These are phyloP conservation scores for Cydia strobilella DNA, from an alignment of 1,140 invertebrate species.

Conservation along the genomic window DNA sequence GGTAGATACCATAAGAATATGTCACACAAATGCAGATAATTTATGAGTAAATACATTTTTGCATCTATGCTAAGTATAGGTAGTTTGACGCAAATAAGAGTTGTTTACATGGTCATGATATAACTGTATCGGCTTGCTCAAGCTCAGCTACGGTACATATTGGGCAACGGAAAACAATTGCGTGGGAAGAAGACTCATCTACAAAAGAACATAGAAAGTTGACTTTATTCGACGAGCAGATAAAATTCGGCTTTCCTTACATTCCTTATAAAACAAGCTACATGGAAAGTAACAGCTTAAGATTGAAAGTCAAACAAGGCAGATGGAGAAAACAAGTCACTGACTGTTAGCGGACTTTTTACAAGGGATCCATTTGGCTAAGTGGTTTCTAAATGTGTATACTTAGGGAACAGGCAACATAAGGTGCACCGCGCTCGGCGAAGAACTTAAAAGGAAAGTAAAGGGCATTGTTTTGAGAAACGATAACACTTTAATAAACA, in stretches of 20 bases:
- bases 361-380: constrained; percentile 26
- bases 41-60: not conserved
- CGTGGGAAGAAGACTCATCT: constrained; percentile 56
- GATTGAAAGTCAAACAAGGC: constrained; percentile 15
- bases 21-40: not conserved
- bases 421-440: constrained; percentile 4
- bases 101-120: constrained; percentile 12
- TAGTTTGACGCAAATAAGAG: not conserved
- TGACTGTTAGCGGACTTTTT: constrained; percentile 10
- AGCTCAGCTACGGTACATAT: constrained; percentile 10
- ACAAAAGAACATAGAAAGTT: constrained; percentile 61
- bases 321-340: constrained; percentile 19
- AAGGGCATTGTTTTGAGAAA: constrained; percentile 4
- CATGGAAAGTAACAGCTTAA: constrained; percentile 10
- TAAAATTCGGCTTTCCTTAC: constrained; percentile 39
- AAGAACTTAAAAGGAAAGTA: constrained; percentile 24
- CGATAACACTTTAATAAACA: constrained; percentile 5
- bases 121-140: constrained; percentile 22
- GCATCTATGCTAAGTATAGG: not conserved
- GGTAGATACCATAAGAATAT: no score
- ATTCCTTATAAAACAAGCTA: constrained; percentile 20
- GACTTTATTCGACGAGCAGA: constrained; percentile 47
- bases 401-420: constrained; percentile 17
- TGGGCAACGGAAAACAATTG: constrained; percentile 47
- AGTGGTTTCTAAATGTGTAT: constrained; percentile 31